Conservation (phyloP, 2,113 vertebrate genomes). For the Butastur rufipennis region DNA sequence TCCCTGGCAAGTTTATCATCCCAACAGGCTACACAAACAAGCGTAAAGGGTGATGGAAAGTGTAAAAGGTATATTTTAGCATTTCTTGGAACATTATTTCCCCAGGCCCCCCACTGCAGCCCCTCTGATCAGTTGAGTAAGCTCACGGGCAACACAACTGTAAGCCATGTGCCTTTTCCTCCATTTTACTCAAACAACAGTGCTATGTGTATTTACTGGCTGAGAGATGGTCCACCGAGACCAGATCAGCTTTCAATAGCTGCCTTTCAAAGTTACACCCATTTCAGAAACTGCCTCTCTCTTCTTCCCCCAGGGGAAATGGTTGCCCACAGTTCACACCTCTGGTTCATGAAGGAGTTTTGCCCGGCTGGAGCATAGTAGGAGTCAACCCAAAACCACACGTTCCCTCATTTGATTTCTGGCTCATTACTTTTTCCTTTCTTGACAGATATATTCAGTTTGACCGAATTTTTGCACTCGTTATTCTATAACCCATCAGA, state of each 20-base stretch:
- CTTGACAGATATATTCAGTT: not conserved
- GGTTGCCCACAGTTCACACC: not conserved
- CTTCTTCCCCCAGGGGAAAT: not conserved
- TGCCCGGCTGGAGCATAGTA: not conserved
- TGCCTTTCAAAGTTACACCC: not conserved
- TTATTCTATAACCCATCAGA: not conserved
- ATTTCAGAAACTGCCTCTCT: not conserved
- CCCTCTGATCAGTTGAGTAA: not conserved
- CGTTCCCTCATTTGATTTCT: not conserved
- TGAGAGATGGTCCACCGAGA: not conserved
- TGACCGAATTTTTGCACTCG: not conserved
- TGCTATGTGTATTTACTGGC: not conserved
- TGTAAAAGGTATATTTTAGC: accelerated
- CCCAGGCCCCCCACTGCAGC: not conserved
- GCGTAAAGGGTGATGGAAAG: not conserved
- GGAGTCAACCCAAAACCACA: not conserved
- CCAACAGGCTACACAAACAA: not conserved
- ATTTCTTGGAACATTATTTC: not conserved
- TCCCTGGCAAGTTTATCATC: not conserved
- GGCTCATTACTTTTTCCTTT: not conserved
- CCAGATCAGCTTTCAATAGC: not conserved
- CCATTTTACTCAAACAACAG: not conserved
- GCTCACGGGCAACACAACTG: not conserved
- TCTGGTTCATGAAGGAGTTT: accelerated
- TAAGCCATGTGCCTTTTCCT: not conserved